Conservation (phyloP, 2,113 vertebrate genomes). For the Hymenochirus boettgeri region DNA sequence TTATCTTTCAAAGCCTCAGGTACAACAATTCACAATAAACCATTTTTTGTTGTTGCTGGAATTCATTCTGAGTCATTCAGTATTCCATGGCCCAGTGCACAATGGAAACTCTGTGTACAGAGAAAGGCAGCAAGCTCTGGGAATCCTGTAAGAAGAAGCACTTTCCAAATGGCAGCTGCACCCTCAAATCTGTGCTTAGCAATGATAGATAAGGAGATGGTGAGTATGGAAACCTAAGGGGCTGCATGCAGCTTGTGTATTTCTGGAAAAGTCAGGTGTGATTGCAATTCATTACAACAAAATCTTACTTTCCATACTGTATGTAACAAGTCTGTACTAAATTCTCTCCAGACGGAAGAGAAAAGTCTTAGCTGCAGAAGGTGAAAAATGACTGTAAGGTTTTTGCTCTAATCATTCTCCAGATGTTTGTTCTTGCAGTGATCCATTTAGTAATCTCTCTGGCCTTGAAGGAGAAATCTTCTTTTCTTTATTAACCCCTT, state of each 20-base stretch:
- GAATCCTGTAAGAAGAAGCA: slow-evolving; percentile 14
- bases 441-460: slow-evolving; percentile 22
- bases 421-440: slow-evolving; percentile 25
- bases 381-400: slow-evolving; percentile 36
- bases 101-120: slow-evolving; percentile 1
- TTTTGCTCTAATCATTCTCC: slow-evolving; percentile 26
- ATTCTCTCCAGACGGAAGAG: slow-evolving; percentile 40
- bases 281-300: slow-evolving; percentile 40
- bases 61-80: background rate
- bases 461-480: slow-evolving; percentile 11
- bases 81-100: background rate
- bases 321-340: slow-evolving; percentile 33
- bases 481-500: slow-evolving; percentile 23
- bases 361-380: slow-evolving; percentile 28
- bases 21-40: slow-evolving; percentile 6
- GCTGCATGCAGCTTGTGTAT: slow-evolving; percentile 18
- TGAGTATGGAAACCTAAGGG: slow-evolving; percentile 21
- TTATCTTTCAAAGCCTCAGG: slow-evolving; percentile 7
- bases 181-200: slow-evolving; percentile 1
- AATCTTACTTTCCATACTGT: slow-evolving; percentile 23
- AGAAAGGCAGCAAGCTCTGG: slow-evolving; percentile 15
- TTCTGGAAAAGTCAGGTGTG: slow-evolving; percentile 27
- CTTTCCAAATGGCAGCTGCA: background rate
- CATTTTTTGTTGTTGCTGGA: background rate
- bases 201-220: slow-evolving; percentile 35